Conservation (phyloP, 2,888 invertebrate genomes). For the Drosophila fulvimacula region DNA sequence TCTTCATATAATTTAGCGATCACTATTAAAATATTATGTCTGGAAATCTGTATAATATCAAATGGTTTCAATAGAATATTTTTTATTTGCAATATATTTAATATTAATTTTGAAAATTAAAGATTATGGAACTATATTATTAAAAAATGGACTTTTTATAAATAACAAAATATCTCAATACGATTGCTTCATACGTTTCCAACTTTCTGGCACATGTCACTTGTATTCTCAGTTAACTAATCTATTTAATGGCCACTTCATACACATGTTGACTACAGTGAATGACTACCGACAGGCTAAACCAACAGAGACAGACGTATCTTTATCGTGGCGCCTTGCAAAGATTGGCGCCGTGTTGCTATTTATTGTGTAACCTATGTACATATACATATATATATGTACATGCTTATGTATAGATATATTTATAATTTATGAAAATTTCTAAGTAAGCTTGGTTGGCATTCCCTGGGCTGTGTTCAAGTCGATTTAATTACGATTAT, state of each 20-base stretch:
- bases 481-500: slow-evolving; percentile 73
- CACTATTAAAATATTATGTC: no score
- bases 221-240: slow-evolving; percentile 37
- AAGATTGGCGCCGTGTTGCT: slow-evolving; percentile 60
- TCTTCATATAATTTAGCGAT: no score
- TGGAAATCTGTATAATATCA: no score
- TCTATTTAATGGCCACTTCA: slow-evolving; percentile 40
- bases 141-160: neutral
- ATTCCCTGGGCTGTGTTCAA: slow-evolving; percentile 49
- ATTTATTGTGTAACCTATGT: slow-evolving; percentile 39
- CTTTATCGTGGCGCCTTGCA: slow-evolving; percentile 64
- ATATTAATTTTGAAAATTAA: no score
- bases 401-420: no score
- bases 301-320: slow-evolving; percentile 47
- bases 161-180: neutral
- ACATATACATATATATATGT: slow-evolving; percentile 21
- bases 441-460: slow-evolving; percentile 4
- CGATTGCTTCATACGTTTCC: no score
- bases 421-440: slow-evolving; percentile 2
- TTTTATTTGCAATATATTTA: no score
- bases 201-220: slow-evolving; percentile 3
- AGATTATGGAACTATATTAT: no score
- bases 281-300: slow-evolving; percentile 26
- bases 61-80: no score
- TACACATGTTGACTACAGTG: slow-evolving; percentile 41